Evolutionary conservation across 2,113 vertebrate genomes (phyloP), one percentile per base, ranked within the genome.

Genomic region (Aythya baeri): DNA sequence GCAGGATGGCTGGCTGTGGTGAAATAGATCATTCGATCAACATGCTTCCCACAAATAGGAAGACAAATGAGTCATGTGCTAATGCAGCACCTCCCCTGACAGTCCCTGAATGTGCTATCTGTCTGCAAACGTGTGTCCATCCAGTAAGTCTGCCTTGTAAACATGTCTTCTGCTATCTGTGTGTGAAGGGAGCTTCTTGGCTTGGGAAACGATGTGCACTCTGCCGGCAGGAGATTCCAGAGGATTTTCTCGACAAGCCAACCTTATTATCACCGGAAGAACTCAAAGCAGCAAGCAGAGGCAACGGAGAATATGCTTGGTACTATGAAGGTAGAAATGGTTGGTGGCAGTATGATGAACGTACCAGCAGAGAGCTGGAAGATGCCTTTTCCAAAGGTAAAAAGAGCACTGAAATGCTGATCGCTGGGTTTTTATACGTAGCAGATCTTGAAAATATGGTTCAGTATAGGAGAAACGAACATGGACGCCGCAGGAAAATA

Each of bases 291-390:
- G 99, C 98, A 3, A 97, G 98, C 78, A 98, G 98, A 87, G 98
- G 98, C 26, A 97, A 98, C 7, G 99, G 98, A 50, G 99, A 99
- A 83, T 98, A 99, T 20, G 99, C 99, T 1, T 99, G 99, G 99
- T 99, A 99, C 98, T 99, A 99, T 18, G 99, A 99, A 97, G 99
- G 99, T 43, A 98, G 99, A 94, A 99, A 99, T 43, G 99, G 99
- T 78, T 99, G 99, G 99, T 99, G 99, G 99, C 99, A 99, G 97
- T 99, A 99, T 25, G 99, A 99, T 55, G 99, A 99, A 96, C 98
- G 99, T 72, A 99, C 99, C 83, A 99, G 98, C 96, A 98, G 98
- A 57, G 99, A 99, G 96, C 97, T 99, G 96, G 99, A 99, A 98
- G 99, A 99, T 78, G 99, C 99, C 36, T 99, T 99, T 83, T 95